Conservation (phyloP, 2,888 invertebrate genomes). For the Brachypterus glaber region DNA sequence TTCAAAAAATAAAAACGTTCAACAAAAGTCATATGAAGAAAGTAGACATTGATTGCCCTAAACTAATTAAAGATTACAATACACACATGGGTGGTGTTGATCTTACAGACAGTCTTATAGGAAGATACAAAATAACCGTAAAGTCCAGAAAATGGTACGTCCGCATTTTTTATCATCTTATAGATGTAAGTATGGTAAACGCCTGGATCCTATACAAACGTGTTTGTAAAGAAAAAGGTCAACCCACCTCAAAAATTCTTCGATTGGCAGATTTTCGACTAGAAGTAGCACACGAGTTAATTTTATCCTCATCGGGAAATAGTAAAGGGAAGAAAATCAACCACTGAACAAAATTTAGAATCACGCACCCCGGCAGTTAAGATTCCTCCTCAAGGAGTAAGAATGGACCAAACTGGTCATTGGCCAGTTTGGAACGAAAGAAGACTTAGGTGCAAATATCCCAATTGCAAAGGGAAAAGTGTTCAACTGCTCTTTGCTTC, state of each 20-base stretch:
- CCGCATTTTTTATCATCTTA: constrained; percentile 20
- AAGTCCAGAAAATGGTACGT: constrained; percentile 19
- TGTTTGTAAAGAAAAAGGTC: constrained; percentile 1
- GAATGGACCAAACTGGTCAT: constrained; percentile 5
- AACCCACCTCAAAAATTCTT: background rate
- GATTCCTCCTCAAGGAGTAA: constrained; percentile 7
- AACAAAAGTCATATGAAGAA: constrained; percentile 5
- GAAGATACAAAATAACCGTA: constrained; percentile 13
- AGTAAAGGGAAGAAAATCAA: background rate
- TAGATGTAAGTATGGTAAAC: constrained; percentile 18
- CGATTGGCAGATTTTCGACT: background rate
- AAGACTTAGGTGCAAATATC: constrained; percentile 9
- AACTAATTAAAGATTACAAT: constrained; percentile 9
- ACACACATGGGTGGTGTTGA: constrained; percentile 18
- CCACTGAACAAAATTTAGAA: background rate
- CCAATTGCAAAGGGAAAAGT: constrained; percentile 12
- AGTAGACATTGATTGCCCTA: constrained; percentile 10
- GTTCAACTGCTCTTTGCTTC: constrained; percentile 8
- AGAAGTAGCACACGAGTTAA: background rate
- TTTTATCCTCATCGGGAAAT: background rate
- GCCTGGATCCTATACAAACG: constrained; percentile 15
- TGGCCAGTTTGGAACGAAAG: constrained; percentile 5
- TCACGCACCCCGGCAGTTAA: background rate
- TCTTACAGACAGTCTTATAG: constrained; percentile 15
- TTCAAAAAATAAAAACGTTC: constrained; percentile 6